Evolutionary conservation across 2,113 vertebrate genomes (phyloP), one percentile per base, ranked within the genome.

Genomic region (Mormyrus lacerda): DNA sequence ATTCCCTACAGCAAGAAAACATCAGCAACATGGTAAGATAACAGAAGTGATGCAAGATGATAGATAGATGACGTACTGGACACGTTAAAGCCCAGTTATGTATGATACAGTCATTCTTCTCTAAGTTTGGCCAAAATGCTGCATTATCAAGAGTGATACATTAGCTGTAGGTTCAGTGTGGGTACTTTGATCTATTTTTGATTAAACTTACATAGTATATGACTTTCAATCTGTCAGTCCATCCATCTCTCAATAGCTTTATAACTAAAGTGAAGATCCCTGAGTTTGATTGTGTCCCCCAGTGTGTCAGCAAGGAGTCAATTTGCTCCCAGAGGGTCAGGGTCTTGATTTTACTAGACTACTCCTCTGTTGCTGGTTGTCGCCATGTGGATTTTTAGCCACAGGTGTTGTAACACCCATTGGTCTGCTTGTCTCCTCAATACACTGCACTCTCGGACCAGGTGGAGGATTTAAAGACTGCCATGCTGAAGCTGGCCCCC

Each of bases 401-500:
- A 19, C 3, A 19, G 35, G 31, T 76, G 31, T 31, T 76, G 17
- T 76, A 39, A 76, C 31, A 42, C 73, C 31, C 15, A 1, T 39
- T 8, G 1, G 4, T 51, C 50, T 51, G 8, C 50, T 53, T 51
- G 50, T 31, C 31, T 53, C 27, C 24, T 24, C 24, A 5, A 2
- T 3, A 84, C 19, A 50, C 7, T 84, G n/a, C 89, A 1, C 76
- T 65, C 73, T 48, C 17, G 0, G 55, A 86, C 92, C 35, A 97
- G 96, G 93, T 95, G 0, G 94, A 96, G 19, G 93, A 95, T 27
- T 90, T 96, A 2, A 95, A 93, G 90, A 90, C 94, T 58, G 91
- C 92, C 0, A 90, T 97, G 19, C 89, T 95, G 90, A 96, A 96
- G 91, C 55, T 96, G 90, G 95, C 94, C 10, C 93, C 94, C 0